phyloP scores from a whole-genome alignment of 2,113 vertebrate genomes.

The Rhinoderma darwinii region DNA sequence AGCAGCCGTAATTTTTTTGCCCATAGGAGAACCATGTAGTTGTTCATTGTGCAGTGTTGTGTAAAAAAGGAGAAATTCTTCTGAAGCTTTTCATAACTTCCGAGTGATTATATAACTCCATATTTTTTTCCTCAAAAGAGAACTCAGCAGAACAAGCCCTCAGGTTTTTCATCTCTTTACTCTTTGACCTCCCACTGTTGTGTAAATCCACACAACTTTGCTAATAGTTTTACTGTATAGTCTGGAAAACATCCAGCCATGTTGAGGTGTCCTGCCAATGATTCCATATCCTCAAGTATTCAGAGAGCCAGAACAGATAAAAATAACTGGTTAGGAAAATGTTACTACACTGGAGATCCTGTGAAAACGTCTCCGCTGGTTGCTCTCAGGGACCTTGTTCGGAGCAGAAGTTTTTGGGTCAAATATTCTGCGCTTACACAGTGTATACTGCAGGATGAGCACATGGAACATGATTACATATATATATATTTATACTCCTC shows the following conservation, averaged over 20 bases:
- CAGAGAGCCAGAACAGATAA: constrained; percentile 59
- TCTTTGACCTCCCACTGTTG: constrained; percentile 26
- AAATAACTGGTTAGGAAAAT: constrained; percentile 66
- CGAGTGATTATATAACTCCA: neutral
- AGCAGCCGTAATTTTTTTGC: neutral
- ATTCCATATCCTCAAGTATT: constrained; percentile 50
- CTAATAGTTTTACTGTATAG: neutral
- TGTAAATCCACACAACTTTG: constrained; percentile 31
- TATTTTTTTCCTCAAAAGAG: neutral
- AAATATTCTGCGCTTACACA: neutral
- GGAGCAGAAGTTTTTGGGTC: neutral
- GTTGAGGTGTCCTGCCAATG: constrained; percentile 24
- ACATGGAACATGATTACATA: neutral
- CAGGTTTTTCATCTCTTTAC: neutral
- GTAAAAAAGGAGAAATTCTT: neutral
- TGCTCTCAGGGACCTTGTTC: neutral
- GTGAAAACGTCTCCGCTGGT: constrained; percentile 28
- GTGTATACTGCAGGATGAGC: neutral
- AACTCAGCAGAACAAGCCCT: neutral
- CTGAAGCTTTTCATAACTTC: neutral
- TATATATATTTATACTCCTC: no score
- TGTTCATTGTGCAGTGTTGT: neutral
- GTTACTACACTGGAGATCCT: constrained; percentile 52
- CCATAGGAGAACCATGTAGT: neutral
- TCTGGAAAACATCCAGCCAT: constrained; percentile 50